Evolutionary conservation across 2,888 invertebrate species (phyloP).

Genomic region (Catocala sponsa): DNA sequence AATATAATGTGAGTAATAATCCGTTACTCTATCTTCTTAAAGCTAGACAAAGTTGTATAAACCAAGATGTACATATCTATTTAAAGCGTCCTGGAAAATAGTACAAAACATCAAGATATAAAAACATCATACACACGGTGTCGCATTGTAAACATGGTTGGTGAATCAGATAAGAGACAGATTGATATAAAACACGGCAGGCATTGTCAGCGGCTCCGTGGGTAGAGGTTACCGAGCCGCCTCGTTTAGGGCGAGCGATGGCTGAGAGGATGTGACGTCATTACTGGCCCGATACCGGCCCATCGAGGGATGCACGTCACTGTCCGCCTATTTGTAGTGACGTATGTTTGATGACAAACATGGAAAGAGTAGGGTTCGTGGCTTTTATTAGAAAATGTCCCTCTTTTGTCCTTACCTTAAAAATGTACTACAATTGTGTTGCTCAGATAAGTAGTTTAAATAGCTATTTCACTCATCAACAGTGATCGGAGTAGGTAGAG

Average conservation of each 20-base stretch:
- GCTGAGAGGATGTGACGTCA: constrained; percentile 68
- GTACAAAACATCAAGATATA: background rate
- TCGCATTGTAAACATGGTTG: constrained; percentile 19
- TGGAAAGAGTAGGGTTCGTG: constrained; percentile 25
- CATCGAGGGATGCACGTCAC: constrained; percentile 50
- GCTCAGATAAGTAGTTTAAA: too few species aligned
- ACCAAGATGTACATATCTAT: too few species aligned
- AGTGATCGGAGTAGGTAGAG: too few species aligned
- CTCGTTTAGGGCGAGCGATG: constrained; percentile 30
- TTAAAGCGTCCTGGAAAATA: background rate
- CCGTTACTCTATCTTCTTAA: too few species aligned
- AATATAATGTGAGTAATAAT: too few species aligned
- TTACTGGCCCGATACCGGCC: constrained; percentile 53
- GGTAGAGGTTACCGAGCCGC: constrained; percentile 17
- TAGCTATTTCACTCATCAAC: too few species aligned
- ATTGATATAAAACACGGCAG: constrained; percentile 26
- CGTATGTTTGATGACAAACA: constrained; percentile 49
- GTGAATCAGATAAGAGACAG: constrained; percentile 30
- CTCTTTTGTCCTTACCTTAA: background rate
- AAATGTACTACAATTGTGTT: too few species aligned
- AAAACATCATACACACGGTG: constrained; percentile 8
- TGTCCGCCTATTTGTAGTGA: constrained; percentile 30
- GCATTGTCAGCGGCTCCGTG: constrained; percentile 28
- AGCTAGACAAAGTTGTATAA: too few species aligned
- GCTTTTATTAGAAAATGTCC: constrained; percentile 14